phyloP scores from a whole-genome alignment of 2,113 vertebrate species.

The Megaceryle torquata region DNA sequence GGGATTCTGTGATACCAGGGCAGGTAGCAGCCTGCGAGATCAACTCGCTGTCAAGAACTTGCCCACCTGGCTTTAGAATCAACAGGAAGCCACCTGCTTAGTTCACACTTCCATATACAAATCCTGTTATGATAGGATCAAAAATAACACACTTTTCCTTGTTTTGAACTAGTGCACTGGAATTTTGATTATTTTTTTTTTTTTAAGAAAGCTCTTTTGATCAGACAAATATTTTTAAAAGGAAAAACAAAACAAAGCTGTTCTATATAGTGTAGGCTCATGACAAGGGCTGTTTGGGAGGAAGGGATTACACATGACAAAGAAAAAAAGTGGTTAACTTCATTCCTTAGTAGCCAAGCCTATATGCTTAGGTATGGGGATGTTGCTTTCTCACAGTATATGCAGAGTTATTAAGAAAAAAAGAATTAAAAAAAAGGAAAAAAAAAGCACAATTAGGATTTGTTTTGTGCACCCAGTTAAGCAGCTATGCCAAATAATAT shows the following conservation, averaged over 20 bases:
- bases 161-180: constrained; percentile 36
- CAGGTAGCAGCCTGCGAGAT: neutral
- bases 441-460: neutral
- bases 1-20: neutral
- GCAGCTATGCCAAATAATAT: neutral
- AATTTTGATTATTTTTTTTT: neutral
- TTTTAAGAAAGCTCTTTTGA: constrained; percentile 32
- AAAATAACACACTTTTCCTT: constrained; percentile 31
- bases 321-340: neutral
- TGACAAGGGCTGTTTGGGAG: neutral
- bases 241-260: constrained; percentile 14
- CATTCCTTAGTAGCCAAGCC: neutral
- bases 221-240: constrained; percentile 44
- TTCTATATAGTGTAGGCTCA: neutral
- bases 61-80: constrained; percentile 55
- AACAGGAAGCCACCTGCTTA: constrained; percentile 65
- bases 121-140: constrained; percentile 57
- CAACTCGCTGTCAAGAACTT: neutral
- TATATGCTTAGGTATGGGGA: neutral
- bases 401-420: neutral
- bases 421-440: no score
- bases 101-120: constrained; percentile 37
- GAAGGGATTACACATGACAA: neutral
- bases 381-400: neutral
- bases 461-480: neutral